Conservation (phyloP, 2,113 vertebrate genomes). For the Aptenodytes forsteri region DNA sequence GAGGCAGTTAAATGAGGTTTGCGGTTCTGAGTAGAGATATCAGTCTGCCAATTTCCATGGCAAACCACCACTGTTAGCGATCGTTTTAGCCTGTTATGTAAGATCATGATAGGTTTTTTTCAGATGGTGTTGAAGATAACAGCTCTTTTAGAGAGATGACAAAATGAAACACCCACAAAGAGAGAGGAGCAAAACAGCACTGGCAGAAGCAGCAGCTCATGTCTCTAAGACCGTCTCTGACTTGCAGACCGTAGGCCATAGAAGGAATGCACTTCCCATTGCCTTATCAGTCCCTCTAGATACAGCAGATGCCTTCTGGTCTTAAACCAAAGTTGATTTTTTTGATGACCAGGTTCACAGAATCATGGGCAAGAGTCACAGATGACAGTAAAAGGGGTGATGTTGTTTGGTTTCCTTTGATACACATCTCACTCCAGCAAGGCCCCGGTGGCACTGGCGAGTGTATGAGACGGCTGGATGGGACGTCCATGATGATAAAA, state of each 20-base stretch:
- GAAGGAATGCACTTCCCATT: background rate
- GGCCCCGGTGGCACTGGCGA: background rate
- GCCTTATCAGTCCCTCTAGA: background rate
- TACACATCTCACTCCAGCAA: background rate
- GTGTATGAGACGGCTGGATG: accelerated
- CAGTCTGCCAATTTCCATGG: background rate
- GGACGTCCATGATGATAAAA: background rate
- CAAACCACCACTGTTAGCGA: background rate
- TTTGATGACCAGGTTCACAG: background rate
- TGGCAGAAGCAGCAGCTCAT: background rate
- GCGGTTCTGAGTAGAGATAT: background rate
- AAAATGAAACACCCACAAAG: background rate
- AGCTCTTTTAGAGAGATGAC: background rate
- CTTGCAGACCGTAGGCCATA: background rate
- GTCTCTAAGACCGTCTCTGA: background rate
- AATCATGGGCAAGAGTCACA: background rate
- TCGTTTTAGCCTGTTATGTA: background rate
- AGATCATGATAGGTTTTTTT: background rate
- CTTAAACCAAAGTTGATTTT: background rate
- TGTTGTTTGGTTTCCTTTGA: background rate
- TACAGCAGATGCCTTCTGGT: background rate
- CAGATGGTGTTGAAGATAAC: background rate
- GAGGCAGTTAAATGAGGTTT: background rate
- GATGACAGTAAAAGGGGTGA: background rate
- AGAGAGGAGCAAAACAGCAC: background rate